These are phyloP conservation scores for Lagenorhynchus albirostris DNA, from an alignment of 2,113 vertebrate species.

Conservation along the genomic window DNA sequence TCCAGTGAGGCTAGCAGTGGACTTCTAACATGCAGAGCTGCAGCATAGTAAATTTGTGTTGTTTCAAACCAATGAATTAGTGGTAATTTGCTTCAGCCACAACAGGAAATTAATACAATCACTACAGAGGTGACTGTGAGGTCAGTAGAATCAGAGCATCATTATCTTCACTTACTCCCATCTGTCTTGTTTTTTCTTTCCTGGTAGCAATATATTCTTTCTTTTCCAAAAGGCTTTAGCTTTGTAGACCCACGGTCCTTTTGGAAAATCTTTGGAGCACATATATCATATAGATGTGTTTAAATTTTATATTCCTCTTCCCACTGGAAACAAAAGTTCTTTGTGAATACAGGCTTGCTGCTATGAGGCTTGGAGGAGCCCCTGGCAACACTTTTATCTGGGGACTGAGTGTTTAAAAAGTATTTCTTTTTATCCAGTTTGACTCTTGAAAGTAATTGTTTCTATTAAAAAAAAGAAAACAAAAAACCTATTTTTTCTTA, in stretches of 20 bases:
- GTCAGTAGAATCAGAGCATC: neutral
- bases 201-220: neutral
- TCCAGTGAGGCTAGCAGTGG: neutral
- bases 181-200: neutral
- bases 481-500: neutral
- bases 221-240: neutral
- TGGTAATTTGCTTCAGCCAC: neutral
- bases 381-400: slow-evolving; percentile 42
- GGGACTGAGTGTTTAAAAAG: neutral
- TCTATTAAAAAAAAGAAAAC: neutral
- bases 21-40: neutral
- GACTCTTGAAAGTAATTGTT: neutral
- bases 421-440: neutral
- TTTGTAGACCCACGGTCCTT: neutral
- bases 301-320: neutral
- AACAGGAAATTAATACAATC: neutral
- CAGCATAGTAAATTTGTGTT: neutral
- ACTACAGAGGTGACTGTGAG: neutral
- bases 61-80: neutral
- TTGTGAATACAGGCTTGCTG: neutral
- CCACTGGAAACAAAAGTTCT: slow-evolving; percentile 18
- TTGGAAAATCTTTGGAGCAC: slow-evolving; percentile 2
- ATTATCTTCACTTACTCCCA: neutral
- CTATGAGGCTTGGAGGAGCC: neutral
- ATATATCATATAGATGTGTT: neutral